Conservation (phyloP, 2,888 invertebrate genomes). For the Spatulosminthurus flaviceps region DNA sequence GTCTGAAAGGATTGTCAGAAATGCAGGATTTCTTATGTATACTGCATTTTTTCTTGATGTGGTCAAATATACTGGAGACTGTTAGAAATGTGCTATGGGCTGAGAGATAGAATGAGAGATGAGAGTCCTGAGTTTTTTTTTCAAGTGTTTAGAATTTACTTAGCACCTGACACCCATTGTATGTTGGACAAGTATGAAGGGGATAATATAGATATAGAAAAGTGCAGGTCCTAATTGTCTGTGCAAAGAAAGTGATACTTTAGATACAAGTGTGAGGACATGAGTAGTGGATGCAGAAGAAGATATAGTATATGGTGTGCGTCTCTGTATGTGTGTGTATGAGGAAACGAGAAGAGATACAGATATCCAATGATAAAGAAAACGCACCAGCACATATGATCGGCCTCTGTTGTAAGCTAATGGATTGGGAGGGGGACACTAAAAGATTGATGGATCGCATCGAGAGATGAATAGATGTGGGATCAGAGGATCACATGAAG, state of each 20-base stretch:
- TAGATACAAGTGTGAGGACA: constrained; percentile 18
- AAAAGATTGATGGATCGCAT: constrained; percentile 61
- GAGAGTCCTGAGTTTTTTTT: neutral
- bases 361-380: constrained; percentile 24
- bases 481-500: constrained; percentile 48
- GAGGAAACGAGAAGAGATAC: too few species aligned
- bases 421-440: constrained; percentile 56
- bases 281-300: too few species aligned
- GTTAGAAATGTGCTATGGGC: neutral
- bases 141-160: constrained; percentile 18
- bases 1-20: constrained; percentile 24
- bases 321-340: neutral
- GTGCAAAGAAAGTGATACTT: constrained; percentile 24
- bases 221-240: neutral
- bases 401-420: constrained; percentile 48
- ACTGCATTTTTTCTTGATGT: neutral
- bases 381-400: constrained; percentile 28
- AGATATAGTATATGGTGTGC: too few species aligned
- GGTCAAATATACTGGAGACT: too few species aligned
- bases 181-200: neutral
- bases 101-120: neutral
- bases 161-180: constrained; percentile 39
- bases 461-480: constrained; percentile 59
- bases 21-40: constrained; percentile 5
- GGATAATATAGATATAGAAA: constrained; percentile 8